Conservation (phyloP, 2,113 vertebrate genomes). For the Megaceryle maxima region DNA sequence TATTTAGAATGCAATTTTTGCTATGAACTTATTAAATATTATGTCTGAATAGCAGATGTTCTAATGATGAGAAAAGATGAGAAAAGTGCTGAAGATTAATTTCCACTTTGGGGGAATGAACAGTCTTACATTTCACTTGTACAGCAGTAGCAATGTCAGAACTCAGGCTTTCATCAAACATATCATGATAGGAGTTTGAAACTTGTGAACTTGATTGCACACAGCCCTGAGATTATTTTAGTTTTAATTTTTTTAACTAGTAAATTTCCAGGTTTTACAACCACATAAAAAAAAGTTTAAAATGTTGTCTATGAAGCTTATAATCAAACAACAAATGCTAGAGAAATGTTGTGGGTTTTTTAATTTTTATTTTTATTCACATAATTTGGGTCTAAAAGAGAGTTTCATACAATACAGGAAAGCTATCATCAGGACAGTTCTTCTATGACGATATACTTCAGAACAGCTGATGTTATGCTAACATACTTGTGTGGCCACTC, state of each 20-base stretch:
- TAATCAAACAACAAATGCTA: background rate
- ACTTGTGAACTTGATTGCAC: background rate
- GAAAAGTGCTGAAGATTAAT: background rate
- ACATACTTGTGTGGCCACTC: background rate
- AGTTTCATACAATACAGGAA: background rate
- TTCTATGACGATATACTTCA: background rate
- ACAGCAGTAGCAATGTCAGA: background rate
- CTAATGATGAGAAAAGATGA: background rate
- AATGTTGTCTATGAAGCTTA: background rate
- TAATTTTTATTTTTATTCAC: background rate
- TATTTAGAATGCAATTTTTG: conserved; percentile 29
- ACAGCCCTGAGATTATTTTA: background rate
- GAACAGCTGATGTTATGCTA: background rate
- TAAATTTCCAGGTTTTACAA: background rate
- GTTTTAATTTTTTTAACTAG: background rate
- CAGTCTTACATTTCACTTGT: background rate
- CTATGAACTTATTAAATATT: conserved; percentile 7
- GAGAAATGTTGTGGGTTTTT: background rate
- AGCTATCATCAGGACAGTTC: background rate
- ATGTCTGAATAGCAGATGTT: conserved; percentile 1
- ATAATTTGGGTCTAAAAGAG: background rate
- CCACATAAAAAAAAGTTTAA: background rate
- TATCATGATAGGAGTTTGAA: background rate
- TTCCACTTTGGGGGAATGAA: background rate
- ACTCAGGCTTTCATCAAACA: background rate